Conservation (phyloP, 2,797 vertebrate genomes). For the Fundulus diaphanus region DNA sequence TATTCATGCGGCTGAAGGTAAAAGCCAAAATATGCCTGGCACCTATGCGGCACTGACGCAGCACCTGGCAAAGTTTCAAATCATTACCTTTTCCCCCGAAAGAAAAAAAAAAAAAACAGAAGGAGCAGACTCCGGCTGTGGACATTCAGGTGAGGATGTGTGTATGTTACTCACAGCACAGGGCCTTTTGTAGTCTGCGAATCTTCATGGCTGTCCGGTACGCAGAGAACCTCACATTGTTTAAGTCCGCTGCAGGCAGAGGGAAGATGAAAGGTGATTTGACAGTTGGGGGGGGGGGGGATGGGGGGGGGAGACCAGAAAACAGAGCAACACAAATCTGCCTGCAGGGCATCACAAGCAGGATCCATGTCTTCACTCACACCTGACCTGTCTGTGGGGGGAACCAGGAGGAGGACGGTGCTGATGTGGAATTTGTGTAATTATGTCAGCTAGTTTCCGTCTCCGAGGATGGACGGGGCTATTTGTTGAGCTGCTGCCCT, state of each 20-base stretch:
- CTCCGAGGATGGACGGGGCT: slow-evolving; percentile 42
- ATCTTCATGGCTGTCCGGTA: slow-evolving; percentile 99
- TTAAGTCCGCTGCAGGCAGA: slow-evolving; percentile 89
- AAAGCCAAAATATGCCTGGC: slow-evolving; percentile 51
- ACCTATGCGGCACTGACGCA: slow-evolving; percentile 28
- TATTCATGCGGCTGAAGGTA: slow-evolving; percentile 7
- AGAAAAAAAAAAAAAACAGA: slow-evolving; percentile 44
- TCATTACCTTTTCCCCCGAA: slow-evolving; percentile 45
- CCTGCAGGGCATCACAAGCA: slow-evolving; percentile 34
- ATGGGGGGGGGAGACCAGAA: slow-evolving; percentile 34
- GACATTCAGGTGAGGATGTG: slow-evolving; percentile 35
- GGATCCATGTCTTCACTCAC: slow-evolving; percentile 22
- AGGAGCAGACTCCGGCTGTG: slow-evolving; percentile 27
- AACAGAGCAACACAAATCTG: slow-evolving; percentile 37
- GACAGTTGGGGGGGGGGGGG: slow-evolving; percentile 22
- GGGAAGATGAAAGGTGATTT: slow-evolving; percentile 37
- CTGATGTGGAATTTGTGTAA: slow-evolving; percentile 54
- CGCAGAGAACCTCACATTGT: slow-evolving; percentile 97
- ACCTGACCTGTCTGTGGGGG: slow-evolving; percentile 28
- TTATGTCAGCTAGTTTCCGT: slow-evolving; percentile 60
- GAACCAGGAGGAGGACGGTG: slow-evolving; percentile 1
- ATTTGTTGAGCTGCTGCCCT: slow-evolving; percentile 67
- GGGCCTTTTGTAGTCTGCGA: slow-evolving; percentile 93
- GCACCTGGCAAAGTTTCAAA: slow-evolving; percentile 61
- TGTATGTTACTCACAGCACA: slow-evolving; percentile 90